These are phyloP conservation scores for Pogonognathellus flavescens DNA, from an alignment of 1,140 invertebrate species.

Conservation along the genomic window DNA sequence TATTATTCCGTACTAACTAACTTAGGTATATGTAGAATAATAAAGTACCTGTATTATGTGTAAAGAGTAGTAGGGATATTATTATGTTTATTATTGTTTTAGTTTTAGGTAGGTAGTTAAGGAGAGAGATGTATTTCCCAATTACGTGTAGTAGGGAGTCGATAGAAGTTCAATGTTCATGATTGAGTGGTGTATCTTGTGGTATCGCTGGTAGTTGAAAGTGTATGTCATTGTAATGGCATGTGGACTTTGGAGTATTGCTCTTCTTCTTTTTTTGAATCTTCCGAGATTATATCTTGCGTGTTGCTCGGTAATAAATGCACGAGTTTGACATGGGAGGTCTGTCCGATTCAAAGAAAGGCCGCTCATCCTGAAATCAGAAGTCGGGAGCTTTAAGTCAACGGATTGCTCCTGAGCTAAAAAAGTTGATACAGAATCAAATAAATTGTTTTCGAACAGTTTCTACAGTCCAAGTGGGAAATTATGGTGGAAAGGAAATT, in stretches of 20 bases:
- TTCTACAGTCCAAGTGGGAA: too few relatives aligned
- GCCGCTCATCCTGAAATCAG: background rate
- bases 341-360: constrained; percentile 8
- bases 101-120: too few relatives aligned
- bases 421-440: background rate
- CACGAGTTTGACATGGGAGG: constrained; percentile 26
- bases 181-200: too few relatives aligned
- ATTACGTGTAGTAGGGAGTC: too few relatives aligned
- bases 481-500: too few relatives aligned
- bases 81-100: too few relatives aligned
- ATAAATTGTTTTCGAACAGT: background rate
- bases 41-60: too few relatives aligned
- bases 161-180: too few relatives aligned
- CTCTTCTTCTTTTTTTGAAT: constrained; percentile 5
- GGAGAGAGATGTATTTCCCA: too few relatives aligned
- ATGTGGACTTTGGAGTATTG: background rate
- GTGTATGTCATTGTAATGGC: background rate
- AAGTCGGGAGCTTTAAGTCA: background rate
- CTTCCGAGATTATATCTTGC: constrained; percentile 42
- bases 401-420: background rate
- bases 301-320: constrained; percentile 36
- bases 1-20: too few relatives aligned
- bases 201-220: background rate
- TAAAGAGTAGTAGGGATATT: too few relatives aligned
- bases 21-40: too few relatives aligned